Evolutionary conservation across 2,797 vertebrate genomes (phyloP), one percentile per base, ranked within the genome.

Genomic region (Gouania willdenowi): DNA sequence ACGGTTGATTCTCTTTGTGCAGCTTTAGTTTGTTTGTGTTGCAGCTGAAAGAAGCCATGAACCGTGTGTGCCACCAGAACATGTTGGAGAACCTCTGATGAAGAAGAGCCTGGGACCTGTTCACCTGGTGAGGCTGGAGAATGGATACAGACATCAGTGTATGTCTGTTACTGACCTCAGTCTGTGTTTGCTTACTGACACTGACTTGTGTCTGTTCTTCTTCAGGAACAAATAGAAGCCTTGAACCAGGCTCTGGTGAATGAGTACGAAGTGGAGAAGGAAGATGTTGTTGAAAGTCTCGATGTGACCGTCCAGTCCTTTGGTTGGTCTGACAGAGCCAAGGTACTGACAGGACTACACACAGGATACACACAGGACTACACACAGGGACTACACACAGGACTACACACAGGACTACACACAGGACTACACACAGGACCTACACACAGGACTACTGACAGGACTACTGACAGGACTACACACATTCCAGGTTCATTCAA

Each of bases 301-400:
- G 96, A 99, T 60, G 94, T 99, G 60, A 99, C 96, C 0, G 91
- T 98, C 41, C 96, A 99, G 77, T 98, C 96, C 5, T 99, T 99
- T 4, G 94, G 96, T 49, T 99, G 96, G 96, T 99, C 96, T 23
- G 93, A 94, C 13, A 88, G 80, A 91, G 96, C 96, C 26, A 99
- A 98, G 94, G 96, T 98, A 88, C 5, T 43, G 15, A 4, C 10
- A 27, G 7, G n/a, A n/a, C n/a, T n/a, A n/a, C n/a, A n/a, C n/a
- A n/a, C n/a, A n/a, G n/a, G n/a, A n/a, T n/a, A n/a, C n/a, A n/a
- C n/a, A n/a, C n/a, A n/a, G n/a, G n/a, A n/a, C n/a, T n/a, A n/a
- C n/a, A n/a, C n/a, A n/a, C n/a, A n/a, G n/a, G n/a, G n/a, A n/a
- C n/a, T n/a, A n/a, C n/a, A n/a, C n/a, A n/a, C n/a, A n/a, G n/a